Percentiles rank a stretch among this genome's conserved stretches.
These are phyloP conservation scores for Diorhabda elongata DNA, from an alignment of 1,140 invertebrate genomes.

Conservation along the genomic window DNA sequence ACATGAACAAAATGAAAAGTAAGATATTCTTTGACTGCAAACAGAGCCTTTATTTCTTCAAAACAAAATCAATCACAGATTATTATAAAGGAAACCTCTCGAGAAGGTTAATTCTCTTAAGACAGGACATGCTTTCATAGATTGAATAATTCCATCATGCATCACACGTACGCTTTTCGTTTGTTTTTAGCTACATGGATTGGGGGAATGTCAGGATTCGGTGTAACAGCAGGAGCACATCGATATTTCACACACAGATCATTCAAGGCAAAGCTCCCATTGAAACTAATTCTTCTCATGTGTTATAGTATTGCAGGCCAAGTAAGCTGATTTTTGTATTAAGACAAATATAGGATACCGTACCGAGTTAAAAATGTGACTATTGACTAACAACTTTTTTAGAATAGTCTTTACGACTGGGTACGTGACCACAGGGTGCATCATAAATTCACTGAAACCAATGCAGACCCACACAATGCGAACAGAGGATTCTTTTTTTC, in stretches of 20 bases:
- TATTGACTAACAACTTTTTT: conserved; percentile 48
- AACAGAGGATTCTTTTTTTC: conserved; percentile 68
- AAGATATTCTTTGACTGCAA: no score
- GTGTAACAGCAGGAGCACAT: conserved; percentile 70
- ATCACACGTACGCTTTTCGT: no score
- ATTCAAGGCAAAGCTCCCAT: conserved; percentile 63
- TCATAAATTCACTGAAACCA: conserved; percentile 72
- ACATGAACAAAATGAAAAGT: no score
- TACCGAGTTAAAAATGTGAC: no score
- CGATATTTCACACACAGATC: conserved; percentile 65
- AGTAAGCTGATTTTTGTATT: conserved; percentile 27
- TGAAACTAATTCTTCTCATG: conserved; percentile 63
- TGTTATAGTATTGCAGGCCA: conserved; percentile 78
- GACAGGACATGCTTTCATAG: no score
- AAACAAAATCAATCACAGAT: no score
- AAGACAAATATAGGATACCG: no score
- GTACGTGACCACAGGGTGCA: conserved; percentile 84
- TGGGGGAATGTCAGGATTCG: conserved; percentile 56
- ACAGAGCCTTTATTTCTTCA: no score
- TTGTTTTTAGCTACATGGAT: conserved; percentile 49
- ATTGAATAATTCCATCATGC: no score
- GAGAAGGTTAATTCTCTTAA: no score
- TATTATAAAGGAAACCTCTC: no score
- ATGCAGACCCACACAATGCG: conserved; percentile 70
- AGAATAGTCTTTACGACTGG: conserved; percentile 72